phyloP scores from a whole-genome alignment of 2,888 invertebrate species.

The Nebria salina region DNA sequence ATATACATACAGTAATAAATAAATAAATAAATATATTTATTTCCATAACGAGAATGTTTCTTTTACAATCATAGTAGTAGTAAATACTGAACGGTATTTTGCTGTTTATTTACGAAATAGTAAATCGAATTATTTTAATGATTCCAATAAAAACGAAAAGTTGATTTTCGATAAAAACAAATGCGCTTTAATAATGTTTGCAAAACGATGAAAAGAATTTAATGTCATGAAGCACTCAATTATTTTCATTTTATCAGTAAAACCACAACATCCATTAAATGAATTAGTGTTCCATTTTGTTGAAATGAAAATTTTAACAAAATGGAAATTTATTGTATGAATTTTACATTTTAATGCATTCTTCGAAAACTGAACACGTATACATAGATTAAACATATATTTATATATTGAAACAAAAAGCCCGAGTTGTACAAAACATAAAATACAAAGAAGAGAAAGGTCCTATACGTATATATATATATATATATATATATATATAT shows the following conservation, averaged over 20 bases:
- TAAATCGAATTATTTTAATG: background rate
- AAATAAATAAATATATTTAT: background rate
- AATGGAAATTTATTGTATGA: too few species aligned
- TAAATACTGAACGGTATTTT: background rate
- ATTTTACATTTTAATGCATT: slow-evolving; percentile 30
- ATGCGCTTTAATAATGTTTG: slow-evolving; percentile 23
- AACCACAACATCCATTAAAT: slow-evolving; percentile 44
- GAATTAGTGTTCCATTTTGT: slow-evolving; percentile 45
- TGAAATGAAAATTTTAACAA: slow-evolving; percentile 36
- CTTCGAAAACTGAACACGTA: slow-evolving; percentile 22
- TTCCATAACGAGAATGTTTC: background rate
- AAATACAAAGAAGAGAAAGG: slow-evolving; percentile 39
- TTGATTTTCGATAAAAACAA: background rate
- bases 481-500: too few species aligned
- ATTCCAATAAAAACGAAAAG: background rate
- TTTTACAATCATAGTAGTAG: background rate
- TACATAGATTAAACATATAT: background rate
- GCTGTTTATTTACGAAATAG: background rate
- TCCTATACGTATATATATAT: slow-evolving; percentile 7
- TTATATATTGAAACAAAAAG: slow-evolving; percentile 24
- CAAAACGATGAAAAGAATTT: slow-evolving; percentile 32
- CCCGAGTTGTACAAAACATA: slow-evolving; percentile 34
- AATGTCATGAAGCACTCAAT: slow-evolving; percentile 30
- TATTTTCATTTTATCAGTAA: slow-evolving; percentile 39
- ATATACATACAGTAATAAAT: background rate